Base-by-base conservation (phyloP, 2,888 invertebrate genomes). In the Eubasilissa splendida region DNA sequence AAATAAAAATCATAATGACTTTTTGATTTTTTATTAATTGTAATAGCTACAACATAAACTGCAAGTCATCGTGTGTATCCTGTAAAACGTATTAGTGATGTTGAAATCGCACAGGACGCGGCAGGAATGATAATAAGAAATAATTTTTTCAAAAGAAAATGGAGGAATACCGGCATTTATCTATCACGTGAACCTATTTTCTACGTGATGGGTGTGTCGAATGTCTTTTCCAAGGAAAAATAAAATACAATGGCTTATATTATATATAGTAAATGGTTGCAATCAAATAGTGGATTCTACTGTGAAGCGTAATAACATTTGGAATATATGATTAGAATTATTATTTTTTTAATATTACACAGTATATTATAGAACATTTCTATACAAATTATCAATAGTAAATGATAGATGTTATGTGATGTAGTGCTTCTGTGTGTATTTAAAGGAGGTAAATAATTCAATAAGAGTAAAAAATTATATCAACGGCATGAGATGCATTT, bases 121-220 rank as follows among this genome's bases (percentile, higher is more conserved):
- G 68, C 50, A 50, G 50, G 68, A 68, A 33, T 68, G 14, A 50
- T 68, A 68, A 68, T 50, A 52, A 14, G 50, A 11, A 42, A 42
- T 68, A 50, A n/a, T 52, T 68, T 68, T 68, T 4, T 52, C 14
- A 14, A 50, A 68, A 50, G 42, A 68, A 68, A 52, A 12, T 50
- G 68, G 42, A 50, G 68, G 50, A 52, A 50, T 68, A 9, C 68
- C 12, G 58, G 14, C 33, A 54, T 53, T 50, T 52, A 81, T 83
- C 77, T 75, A 83, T 83, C 83, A 83, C 83, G 81, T 77, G 83
- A 81, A 81, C 80, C 81, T 80, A 83, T 83, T 81, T 83, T 83
- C 81, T 83, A 83, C 83, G 83, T 83, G 83, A 83, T 79, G 78
- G 59, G 80, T 82, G 75, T 82, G 68, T 78, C 60, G 82, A 82